Percentiles rank a stretch among this genome's conserved stretches.
Evolutionary conservation across 1,140 invertebrate species (phyloP).

Genomic region (Wasmannia auropunctata): DNA sequence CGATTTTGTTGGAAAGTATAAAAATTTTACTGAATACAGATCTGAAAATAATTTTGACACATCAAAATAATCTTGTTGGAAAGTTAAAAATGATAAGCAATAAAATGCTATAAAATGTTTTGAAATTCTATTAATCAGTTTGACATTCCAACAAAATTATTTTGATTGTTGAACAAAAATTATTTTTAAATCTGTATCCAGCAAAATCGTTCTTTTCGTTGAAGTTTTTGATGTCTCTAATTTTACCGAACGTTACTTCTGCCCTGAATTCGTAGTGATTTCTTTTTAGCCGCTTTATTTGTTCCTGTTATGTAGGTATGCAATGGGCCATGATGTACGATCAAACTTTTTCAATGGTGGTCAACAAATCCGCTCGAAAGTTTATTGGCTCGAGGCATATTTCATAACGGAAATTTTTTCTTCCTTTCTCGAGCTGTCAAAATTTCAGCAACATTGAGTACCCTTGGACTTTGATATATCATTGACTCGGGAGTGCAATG

Average conservation of each 20-base stretch:
- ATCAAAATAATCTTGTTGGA: too few relatives aligned
- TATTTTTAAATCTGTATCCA: too few relatives aligned
- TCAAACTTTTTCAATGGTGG: conserved; percentile 26
- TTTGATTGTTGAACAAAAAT: too few relatives aligned
- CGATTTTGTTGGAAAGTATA: too few relatives aligned
- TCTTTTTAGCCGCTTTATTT: neutral
- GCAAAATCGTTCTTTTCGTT: too few relatives aligned
- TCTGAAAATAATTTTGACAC: too few relatives aligned
- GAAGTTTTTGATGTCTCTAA: neutral
- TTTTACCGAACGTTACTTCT: conserved; percentile 10
- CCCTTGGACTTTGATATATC: neutral
- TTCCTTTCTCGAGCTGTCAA: neutral
- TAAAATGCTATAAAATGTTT: too few relatives aligned
- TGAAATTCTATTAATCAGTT: too few relatives aligned
- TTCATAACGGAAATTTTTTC: neutral
- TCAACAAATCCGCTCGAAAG: conserved; percentile 26
- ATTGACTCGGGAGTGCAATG: neutral
- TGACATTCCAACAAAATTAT: too few relatives aligned
- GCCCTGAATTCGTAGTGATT: neutral
- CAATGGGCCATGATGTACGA: neutral
- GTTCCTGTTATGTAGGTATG: conserved; percentile 7
- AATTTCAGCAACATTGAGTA: neutral
- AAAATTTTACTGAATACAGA: too few relatives aligned
- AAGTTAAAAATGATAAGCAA: too few relatives aligned
- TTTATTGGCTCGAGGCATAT: neutral